These are phyloP conservation scores for Melinaea marsaeus DNA, from an alignment of 2,888 invertebrate genomes.

Conservation along the genomic window DNA sequence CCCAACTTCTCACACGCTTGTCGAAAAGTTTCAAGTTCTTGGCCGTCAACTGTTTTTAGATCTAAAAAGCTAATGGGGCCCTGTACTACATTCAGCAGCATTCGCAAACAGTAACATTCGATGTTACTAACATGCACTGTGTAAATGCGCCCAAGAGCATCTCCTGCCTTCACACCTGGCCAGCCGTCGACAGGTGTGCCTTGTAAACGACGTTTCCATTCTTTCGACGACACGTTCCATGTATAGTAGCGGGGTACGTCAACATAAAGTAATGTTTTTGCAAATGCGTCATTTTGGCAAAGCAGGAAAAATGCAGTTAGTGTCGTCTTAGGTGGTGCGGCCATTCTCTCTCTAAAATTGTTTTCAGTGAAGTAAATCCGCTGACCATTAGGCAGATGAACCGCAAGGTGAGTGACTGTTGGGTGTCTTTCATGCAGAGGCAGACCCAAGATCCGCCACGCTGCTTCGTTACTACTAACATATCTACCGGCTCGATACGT, in stretches of 20 bases:
- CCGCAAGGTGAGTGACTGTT: slow-evolving; percentile 35
- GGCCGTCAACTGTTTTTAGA: slow-evolving; percentile 41
- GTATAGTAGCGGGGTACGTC: slow-evolving; percentile 41
- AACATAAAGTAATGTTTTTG: slow-evolving; percentile 44
- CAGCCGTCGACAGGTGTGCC: slow-evolving; percentile 30
- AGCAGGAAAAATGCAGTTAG: slow-evolving; percentile 45
- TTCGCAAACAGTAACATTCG: slow-evolving; percentile 32
- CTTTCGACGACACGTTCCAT: slow-evolving; percentile 30
- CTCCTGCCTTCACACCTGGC: slow-evolving; percentile 30
- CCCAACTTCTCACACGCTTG: slow-evolving; percentile 39
- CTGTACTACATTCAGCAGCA: slow-evolving; percentile 21
- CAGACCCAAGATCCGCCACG: slow-evolving; percentile 37
- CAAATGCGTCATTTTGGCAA: slow-evolving; percentile 44
- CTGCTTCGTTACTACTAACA: slow-evolving; percentile 40
- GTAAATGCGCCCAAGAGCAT: slow-evolving; percentile 37
- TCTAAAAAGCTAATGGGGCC: slow-evolving; percentile 15
- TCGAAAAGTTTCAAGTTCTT: slow-evolving; percentile 37
- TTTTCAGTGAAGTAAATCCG: slow-evolving; percentile 44
- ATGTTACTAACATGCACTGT: slow-evolving; percentile 34
- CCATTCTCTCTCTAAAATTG: slow-evolving; percentile 37
- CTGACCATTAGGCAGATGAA: slow-evolving; percentile 37
- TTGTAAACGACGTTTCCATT: slow-evolving; percentile 35
- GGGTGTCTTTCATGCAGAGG: slow-evolving; percentile 36
- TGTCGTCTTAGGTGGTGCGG: slow-evolving; percentile 37
- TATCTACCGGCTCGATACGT: slow-evolving; percentile 39